Evolutionary conservation across 2,113 vertebrate species (phyloP), one percentile per base, ranked within the genome.

Genomic region (Macaca nemestrina): DNA sequence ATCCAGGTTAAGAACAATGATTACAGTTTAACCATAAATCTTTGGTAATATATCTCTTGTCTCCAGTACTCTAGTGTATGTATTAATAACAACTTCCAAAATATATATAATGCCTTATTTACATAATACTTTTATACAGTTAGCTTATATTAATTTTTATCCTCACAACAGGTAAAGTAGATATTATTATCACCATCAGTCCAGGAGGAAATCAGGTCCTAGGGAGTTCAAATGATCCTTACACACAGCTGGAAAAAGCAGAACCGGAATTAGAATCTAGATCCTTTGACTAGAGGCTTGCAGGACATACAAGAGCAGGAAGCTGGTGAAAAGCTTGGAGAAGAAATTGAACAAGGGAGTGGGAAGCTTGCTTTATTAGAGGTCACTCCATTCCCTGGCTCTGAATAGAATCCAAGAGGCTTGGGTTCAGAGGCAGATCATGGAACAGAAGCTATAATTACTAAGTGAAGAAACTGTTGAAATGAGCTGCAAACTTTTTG

Each of bases 391-490:
- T 61, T 72, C 68, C 70, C 70, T 75, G 80, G 8, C 89, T 96
- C 87, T 92, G 84, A 95, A 76, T 20, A 48, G 73, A 72, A 81
- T 90, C 88, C 93, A 85, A 90, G 50, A 92, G 81, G 64, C 75
- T 59, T 61, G 57, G 40, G 96, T 94, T 95, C 97, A 98, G 90
- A 89, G 32, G 72, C 80, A 55, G 92, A 84, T 93, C 95, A 81
- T 73, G 76, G 80, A 59, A 92, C 73, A 72, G 48, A 88, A 90
- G 45, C 81, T 97, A 27, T 92, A 95, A 88, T 96, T 96, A 90
- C 50, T 38, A 61, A 94, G 50, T 79, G 90, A 96, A 94, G 35
- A 38, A 90, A 94, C 88, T 96, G 78, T 88, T 90, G 90, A 97
- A 94, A 96, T 25, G 81, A 90, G n/a, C 90, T 50, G 0, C 94